phyloP scores from a whole-genome alignment of 1,140 invertebrate genomes.

The Aphaenogaster ashmeadi region DNA sequence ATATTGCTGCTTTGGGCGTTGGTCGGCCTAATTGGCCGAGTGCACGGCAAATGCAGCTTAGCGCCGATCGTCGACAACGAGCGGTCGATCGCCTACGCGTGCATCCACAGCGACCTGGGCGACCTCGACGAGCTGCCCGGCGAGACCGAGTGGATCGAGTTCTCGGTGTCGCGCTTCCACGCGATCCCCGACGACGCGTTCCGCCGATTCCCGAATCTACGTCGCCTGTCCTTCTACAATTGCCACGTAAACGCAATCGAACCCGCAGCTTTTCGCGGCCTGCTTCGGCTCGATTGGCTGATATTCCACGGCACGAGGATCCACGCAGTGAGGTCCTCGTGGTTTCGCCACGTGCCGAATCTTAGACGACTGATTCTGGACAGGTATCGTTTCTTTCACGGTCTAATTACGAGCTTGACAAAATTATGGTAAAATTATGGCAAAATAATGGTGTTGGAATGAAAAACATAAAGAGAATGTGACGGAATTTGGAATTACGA shows the following conservation, averaged over 20 bases:
- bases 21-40: slow-evolving; percentile 72
- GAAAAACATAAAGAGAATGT: not conserved
- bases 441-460: not conserved
- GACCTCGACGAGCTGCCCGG: slow-evolving; percentile 74
- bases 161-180: slow-evolving; percentile 77
- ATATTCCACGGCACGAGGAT: slow-evolving; percentile 77
- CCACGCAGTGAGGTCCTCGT: slow-evolving; percentile 57
- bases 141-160: slow-evolving; percentile 81
- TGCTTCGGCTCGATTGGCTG: slow-evolving; percentile 76
- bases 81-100: slow-evolving; percentile 78
- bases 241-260: slow-evolving; percentile 73
- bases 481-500: not conserved
- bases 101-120: slow-evolving; percentile 73
- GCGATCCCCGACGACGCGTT: slow-evolving; percentile 75
- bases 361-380: slow-evolving; percentile 73
- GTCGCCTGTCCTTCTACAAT: slow-evolving; percentile 78
- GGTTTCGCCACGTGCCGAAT: slow-evolving; percentile 74
- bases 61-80: slow-evolving; percentile 69
- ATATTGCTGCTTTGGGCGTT: slow-evolving; percentile 73
- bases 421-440: not conserved
- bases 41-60: slow-evolving; percentile 78
- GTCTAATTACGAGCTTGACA: not conserved
- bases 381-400: slow-evolving; percentile 41
- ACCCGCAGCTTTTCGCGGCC: slow-evolving; percentile 73
- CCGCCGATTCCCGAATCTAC: slow-evolving; percentile 69